Conservation (phyloP, 1,140 invertebrate species). For the Mamestra configurata region DNA sequence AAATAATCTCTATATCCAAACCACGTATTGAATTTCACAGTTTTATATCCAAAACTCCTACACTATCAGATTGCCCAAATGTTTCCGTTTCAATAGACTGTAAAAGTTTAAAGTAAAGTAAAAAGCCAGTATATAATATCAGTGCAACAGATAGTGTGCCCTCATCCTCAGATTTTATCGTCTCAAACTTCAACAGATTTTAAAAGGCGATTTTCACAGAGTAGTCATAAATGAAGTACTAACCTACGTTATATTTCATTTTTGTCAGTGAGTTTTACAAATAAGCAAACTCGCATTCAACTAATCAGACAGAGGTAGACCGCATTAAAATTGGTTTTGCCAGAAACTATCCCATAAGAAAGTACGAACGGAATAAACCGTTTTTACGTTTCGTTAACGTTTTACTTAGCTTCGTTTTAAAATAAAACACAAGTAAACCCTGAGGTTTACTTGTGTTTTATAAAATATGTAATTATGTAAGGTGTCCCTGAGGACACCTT, state of each 20-base stretch:
- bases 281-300: too few relatives aligned
- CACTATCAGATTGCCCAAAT: not conserved
- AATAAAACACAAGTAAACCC: too few relatives aligned
- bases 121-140: not conserved
- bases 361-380: too few relatives aligned
- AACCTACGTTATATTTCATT: not conserved
- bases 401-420: too few relatives aligned
- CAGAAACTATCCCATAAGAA: too few relatives aligned
- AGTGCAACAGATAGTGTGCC: conserved; percentile 11
- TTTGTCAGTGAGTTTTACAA: too few relatives aligned
- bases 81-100: conserved; percentile 19
- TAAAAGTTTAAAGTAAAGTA: not conserved
- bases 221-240: not conserved
- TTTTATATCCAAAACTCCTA: not conserved
- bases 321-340: too few relatives aligned
- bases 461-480: too few relatives aligned
- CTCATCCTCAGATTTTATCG: conserved; percentile 23
- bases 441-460: too few relatives aligned
- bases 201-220: not conserved
- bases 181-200: not conserved
- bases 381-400: too few relatives aligned
- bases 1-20: not conserved
- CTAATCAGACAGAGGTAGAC: too few relatives aligned
- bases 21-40: not conserved
- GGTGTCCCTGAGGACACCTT: too few relatives aligned